Conservation (phyloP, 1,140 invertebrate genomes). For the Drusus annulatus region DNA sequence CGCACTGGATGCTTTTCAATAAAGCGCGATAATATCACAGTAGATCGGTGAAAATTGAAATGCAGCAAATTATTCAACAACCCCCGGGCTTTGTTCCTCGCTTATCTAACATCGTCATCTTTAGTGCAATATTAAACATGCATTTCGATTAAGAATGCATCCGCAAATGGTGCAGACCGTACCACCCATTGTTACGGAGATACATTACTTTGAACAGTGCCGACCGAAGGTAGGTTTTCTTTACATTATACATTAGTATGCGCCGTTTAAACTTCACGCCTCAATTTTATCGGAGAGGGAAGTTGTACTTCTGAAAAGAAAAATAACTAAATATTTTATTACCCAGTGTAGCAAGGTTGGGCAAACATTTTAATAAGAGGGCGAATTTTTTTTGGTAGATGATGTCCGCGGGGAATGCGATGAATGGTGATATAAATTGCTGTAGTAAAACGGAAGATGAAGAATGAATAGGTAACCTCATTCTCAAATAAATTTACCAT, state of each 20-base stretch:
- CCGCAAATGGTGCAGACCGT: not conserved
- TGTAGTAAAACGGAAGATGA: no score
- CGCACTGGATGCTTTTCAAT: not conserved
- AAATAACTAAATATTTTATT: not conserved
- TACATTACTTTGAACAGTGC: constrained; percentile 36
- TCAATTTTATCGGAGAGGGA: not conserved
- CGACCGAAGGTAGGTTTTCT: constrained; percentile 28
- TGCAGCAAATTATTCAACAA: not conserved
- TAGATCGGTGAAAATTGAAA: not conserved
- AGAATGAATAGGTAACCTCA: no score
- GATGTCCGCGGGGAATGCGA: no score
- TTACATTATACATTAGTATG: not conserved
- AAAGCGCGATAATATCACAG: not conserved
- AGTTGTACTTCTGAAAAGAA: not conserved
- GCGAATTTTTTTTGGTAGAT: no score
- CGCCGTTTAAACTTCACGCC: constrained; percentile 13
- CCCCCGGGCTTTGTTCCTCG: not conserved
- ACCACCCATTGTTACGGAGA: constrained; percentile 26
- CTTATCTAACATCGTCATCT: constrained; percentile 8
- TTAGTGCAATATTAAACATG: constrained; percentile 24
- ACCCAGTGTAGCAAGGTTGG: no score
- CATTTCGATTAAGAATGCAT: constrained; percentile 20
- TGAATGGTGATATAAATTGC: no score
- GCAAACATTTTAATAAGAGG: no score
- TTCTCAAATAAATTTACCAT: no score